A percentile compares a stretch with the other conserved stretches of the same genome.
These are phyloP conservation scores for Montifringilla adamsi DNA, from an alignment of 2,113 vertebrate genomes.

Conservation along the genomic window DNA sequence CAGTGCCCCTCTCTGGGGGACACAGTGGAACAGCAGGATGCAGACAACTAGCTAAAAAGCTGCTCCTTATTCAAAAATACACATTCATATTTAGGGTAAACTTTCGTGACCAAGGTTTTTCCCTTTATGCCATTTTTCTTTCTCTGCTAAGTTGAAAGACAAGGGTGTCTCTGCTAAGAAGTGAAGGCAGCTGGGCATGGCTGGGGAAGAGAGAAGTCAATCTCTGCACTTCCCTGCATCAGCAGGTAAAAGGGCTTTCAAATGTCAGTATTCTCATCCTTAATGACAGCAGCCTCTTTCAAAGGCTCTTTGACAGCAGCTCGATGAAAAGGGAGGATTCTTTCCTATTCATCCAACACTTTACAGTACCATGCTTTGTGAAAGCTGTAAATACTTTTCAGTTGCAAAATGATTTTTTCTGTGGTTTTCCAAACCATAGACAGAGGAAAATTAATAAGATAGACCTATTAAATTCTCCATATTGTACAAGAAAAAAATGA, in stretches of 20 bases:
- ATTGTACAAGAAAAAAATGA: neutral
- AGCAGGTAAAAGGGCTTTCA: neutral
- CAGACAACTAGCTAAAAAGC: neutral
- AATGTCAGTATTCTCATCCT: neutral
- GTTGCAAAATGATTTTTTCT: neutral
- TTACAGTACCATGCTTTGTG: neutral
- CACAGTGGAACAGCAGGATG: neutral
- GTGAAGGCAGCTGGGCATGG: neutral
- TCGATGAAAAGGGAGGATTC: neutral
- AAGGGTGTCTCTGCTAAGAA: neutral
- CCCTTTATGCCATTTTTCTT: neutral
- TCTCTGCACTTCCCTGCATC: neutral
- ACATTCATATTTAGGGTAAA: neutral
- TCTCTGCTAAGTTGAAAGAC: neutral
- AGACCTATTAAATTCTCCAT: neutral
- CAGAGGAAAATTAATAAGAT: neutral
- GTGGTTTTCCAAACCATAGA: neutral
- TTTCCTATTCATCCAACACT: neutral
- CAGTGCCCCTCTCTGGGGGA: too few relatives aligned
- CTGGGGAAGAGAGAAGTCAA: neutral
- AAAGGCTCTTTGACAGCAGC: neutral
- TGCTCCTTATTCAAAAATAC: neutral
- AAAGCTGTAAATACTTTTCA: neutral
- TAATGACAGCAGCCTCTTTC: neutral
- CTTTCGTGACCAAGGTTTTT: neutral